Evolutionary conservation across 2,888 invertebrate genomes (phyloP).

Genomic region (Agrochola macilenta): DNA sequence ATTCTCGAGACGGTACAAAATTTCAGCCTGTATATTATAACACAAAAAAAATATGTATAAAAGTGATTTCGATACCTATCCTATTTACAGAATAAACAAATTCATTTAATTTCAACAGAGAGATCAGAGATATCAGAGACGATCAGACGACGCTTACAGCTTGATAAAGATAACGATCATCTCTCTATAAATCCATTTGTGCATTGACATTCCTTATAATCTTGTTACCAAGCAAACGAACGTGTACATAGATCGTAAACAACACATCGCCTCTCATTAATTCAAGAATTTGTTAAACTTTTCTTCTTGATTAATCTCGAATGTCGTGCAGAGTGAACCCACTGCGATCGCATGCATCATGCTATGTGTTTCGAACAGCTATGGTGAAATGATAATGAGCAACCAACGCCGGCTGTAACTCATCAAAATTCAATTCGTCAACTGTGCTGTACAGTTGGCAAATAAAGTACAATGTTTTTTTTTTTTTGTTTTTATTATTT

Average conservation of each 20-base stretch:
- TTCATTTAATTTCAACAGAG: background rate
- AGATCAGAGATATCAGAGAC: too few species aligned
- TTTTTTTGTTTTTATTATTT: constrained; percentile 3
- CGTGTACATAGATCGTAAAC: constrained; percentile 41
- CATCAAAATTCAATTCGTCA: constrained; percentile 90
- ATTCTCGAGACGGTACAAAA: too few species aligned
- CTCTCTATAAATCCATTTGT: background rate
- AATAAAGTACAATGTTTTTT: constrained; percentile 45
- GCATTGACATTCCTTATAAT: background rate
- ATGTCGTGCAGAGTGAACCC: constrained; percentile 33
- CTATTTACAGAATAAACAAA: too few species aligned
- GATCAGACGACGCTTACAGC: background rate
- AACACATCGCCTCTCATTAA: background rate
- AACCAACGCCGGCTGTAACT: constrained; percentile 77
- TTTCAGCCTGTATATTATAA: too few species aligned
- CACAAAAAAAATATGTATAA: too few species aligned
- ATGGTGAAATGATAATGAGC: constrained; percentile 85
- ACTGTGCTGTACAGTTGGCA: constrained; percentile 78
- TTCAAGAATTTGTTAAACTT: constrained; percentile 16
- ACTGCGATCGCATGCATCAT: constrained; percentile 49
- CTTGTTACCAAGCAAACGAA: constrained; percentile 20
- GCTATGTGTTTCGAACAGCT: constrained; percentile 64
- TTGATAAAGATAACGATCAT: background rate
- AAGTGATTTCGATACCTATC: too few species aligned
- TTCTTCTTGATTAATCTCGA: constrained; percentile 29